Base-by-base conservation (phyloP, 2,888 invertebrate species). In the Ormyrus labotus region DNA sequence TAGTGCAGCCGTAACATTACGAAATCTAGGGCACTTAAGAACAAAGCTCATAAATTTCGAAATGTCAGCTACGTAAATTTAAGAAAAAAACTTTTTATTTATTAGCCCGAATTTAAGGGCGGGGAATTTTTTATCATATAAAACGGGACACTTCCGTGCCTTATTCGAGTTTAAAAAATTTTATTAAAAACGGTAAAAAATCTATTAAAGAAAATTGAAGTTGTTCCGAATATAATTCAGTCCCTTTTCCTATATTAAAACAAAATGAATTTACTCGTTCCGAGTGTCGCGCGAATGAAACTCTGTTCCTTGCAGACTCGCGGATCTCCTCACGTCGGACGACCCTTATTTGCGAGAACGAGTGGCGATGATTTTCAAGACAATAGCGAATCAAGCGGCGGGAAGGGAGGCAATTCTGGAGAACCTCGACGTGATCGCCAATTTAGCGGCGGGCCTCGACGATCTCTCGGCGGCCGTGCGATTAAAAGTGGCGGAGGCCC, bases 341-440 rank as follows among this genome's bases (percentile, higher is more conserved):
- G 88, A 90, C 83, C 83, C 87, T 9, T 87, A 87, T 69, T 84
- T 92, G 55, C 87, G 92, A 47, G 92, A 92, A 86, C 87, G 90
- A 84, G 87, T 88, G 5, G 89, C 91, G 6, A 85, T 90, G 79
- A 87, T 90, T 61, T 88, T 91, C 64, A 87, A 84, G 58, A 88
- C 89, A 76, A 84, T 92, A 57, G 90, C 91, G 0, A 86, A 86
- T 65, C 88, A 91, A 51, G 87, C 88, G 0, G 87, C 86, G 57
- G 92, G 92, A 3, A 90, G 89, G 82, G 85, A 88, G 57, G 89
- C 90, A 0, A 91, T 92, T 81, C 86, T 90, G 5, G 84, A 86
- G 57, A 91, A 91, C 83, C 83, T 85, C 51, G 71, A 72, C 34
- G 86, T 91, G 55, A 78, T 92, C 47, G 81, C 85, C 48, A 89